Conservation (phyloP, 2,113 vertebrate genomes). For the Anas platyrhynchos region DNA sequence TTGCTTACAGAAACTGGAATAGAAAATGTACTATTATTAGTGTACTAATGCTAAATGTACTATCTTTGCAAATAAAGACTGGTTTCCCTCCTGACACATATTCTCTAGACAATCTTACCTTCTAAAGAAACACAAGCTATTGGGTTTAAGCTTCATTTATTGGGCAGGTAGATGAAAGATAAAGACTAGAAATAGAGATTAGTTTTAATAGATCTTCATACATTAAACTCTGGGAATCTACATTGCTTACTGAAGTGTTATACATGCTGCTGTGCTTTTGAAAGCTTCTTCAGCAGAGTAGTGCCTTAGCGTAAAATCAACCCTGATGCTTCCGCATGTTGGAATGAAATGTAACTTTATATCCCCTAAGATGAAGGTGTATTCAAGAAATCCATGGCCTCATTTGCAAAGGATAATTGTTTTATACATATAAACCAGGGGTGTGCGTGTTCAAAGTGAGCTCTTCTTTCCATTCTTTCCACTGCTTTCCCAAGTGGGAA, state of each 20-base stretch:
- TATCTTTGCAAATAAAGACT: background rate
- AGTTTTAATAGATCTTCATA: background rate
- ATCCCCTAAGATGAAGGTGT: background rate
- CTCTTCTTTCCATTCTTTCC: background rate
- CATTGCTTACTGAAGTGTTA: background rate
- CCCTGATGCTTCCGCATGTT: background rate
- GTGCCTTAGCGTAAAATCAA: background rate
- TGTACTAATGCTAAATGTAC: too few relatives aligned
- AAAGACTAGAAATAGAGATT: background rate
- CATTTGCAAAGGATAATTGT: background rate
- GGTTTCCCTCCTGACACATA: background rate
- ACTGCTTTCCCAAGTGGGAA: background rate
- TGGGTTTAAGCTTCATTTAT: background rate
- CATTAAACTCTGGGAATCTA: background rate
- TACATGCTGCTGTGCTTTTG: background rate
- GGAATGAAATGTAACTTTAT: background rate
- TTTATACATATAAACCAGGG: background rate
- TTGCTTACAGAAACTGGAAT: background rate
- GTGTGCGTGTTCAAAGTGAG: background rate
- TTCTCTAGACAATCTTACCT: background rate
- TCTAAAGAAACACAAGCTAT: background rate
- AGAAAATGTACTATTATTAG: background rate
- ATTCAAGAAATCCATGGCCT: background rate
- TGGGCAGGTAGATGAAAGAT: background rate
- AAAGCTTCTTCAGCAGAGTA: background rate